Conservation (phyloP, 2,113 vertebrate genomes). For the Donacobius atricapilla region DNA sequence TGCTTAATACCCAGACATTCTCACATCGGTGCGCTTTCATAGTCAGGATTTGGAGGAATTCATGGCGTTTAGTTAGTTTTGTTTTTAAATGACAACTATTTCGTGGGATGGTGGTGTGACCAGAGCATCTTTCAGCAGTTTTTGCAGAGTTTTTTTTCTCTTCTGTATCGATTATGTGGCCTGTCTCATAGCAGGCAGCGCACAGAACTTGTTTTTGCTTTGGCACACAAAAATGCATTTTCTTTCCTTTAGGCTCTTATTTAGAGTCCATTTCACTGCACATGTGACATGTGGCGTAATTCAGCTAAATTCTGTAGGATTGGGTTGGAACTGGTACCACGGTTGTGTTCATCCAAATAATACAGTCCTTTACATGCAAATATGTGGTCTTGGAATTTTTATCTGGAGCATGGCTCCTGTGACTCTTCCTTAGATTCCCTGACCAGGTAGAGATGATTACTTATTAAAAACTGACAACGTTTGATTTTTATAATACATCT, state of each 20-base stretch:
- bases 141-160: neutral
- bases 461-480: neutral
- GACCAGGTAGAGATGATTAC: neutral
- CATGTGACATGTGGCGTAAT: neutral
- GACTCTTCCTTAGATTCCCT: neutral
- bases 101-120: neutral
- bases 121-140: neutral
- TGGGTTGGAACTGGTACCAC: neutral
- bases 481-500: neutral
- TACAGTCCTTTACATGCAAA: neutral
- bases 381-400: neutral
- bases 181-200: neutral
- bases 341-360: neutral
- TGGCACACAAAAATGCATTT: neutral
- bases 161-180: rapidly evolving
- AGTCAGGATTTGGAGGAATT: neutral
- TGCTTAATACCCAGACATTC: neutral
- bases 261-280: neutral
- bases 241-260: neutral
- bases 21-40: neutral
- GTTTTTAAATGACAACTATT: neutral
- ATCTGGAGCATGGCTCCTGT: neutral
- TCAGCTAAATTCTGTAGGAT: neutral
- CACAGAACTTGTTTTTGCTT: neutral
- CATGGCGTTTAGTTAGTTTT: neutral